These are phyloP conservation scores for Aldrovandia affinis DNA, from an alignment of 2,797 vertebrate genomes.

Conservation along the genomic window DNA sequence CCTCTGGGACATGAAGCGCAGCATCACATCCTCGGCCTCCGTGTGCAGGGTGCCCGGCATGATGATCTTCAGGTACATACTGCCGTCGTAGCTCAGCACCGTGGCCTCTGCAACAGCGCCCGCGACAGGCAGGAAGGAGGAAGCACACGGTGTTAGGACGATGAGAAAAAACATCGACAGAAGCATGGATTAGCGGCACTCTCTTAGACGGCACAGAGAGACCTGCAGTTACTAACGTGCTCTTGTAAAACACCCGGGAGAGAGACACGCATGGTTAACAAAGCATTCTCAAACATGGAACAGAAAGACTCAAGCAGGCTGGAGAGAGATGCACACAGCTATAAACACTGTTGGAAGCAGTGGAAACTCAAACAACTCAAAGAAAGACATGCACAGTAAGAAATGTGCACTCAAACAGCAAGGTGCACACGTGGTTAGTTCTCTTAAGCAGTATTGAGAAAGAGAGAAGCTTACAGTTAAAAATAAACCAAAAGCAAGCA, in stretches of 20 bases:
- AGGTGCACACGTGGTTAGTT: neutral
- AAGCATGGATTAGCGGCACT: neutral
- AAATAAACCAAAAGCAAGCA: too few relatives aligned
- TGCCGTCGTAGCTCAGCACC: conserved; percentile 92
- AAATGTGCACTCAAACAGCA: neutral
- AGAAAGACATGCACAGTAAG: neutral
- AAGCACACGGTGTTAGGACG: neutral
- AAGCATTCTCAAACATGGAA: too few relatives aligned
- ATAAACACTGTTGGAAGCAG: too few relatives aligned
- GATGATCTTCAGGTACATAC: conserved; percentile 95
- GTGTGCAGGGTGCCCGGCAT: conserved; percentile 87
- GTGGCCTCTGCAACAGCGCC: conserved; percentile 80
- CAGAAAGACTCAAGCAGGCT: too few relatives aligned
- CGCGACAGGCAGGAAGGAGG: conserved; percentile 2
- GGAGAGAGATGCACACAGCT: too few relatives aligned
- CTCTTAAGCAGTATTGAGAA: neutral
- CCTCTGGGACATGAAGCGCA: conserved; percentile 95
- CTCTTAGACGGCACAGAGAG: too few relatives aligned
- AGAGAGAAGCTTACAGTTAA: neutral
- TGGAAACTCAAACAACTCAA: too few relatives aligned
- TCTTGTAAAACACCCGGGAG: too few relatives aligned
- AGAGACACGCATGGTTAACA: too few relatives aligned
- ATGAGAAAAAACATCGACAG: neutral
- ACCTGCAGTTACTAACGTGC: too few relatives aligned
- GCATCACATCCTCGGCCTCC: conserved; percentile 88